These are phyloP conservation scores for Cirrhinus mrigala DNA, from an alignment of 2,797 vertebrate species.

Conservation along the genomic window DNA sequence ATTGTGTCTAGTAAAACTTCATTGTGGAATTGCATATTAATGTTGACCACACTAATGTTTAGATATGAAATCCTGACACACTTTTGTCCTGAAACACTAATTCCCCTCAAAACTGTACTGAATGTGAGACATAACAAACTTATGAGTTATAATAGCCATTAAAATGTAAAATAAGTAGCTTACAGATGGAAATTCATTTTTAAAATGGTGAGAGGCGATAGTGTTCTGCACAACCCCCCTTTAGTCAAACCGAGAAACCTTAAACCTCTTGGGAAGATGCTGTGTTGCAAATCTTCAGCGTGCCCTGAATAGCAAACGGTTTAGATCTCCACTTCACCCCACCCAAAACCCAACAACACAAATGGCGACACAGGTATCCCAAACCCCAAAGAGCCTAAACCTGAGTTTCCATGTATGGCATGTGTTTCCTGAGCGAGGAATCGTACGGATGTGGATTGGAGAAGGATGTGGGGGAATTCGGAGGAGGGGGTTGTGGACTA, in stretches of 20 bases:
- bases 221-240: neutral
- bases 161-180: neutral
- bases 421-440: conserved; percentile 67
- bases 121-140: neutral
- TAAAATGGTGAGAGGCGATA: conserved; percentile 42
- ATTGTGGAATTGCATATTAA: neutral
- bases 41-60: neutral
- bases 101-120: neutral
- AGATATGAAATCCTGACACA: neutral
- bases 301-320: conserved; percentile 75
- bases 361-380: conserved; percentile 54
- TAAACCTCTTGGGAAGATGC: conserved; percentile 71
- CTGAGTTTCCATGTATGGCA: conserved; percentile 73
- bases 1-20: neutral
- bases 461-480: conserved; percentile 34
- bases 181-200: conserved; percentile 59
- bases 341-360: conserved; percentile 49
- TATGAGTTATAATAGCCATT: neutral
- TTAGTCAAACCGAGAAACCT: conserved; percentile 66
- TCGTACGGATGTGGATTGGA: conserved; percentile 50
- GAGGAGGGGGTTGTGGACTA: conserved; percentile 65
- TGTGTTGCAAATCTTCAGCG: conserved; percentile 45
- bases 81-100: neutral
- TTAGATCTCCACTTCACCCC: conserved; percentile 49
- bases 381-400: conserved; percentile 19